Base-by-base conservation (phyloP, 2,113 vertebrate genomes). In the Callaeas wilsoni region DNA sequence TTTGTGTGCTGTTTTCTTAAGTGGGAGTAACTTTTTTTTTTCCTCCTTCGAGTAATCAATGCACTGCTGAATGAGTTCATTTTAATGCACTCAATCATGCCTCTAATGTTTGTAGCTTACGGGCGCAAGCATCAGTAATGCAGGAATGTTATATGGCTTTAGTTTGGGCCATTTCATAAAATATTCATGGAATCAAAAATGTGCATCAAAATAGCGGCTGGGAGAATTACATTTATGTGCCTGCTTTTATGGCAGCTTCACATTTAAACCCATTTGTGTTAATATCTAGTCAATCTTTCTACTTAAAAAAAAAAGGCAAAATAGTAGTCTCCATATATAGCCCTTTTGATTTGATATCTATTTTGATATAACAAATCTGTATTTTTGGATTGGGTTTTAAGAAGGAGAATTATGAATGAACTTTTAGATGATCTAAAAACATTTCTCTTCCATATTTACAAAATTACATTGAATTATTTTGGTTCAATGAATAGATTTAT, bases 41-140 rank as follows among this genome's bases (percentile, higher is more conserved):
- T 47, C 76, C 84, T 89, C 98, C 98, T 98, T 98, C 98, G 97
- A 98, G 98, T 99, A 99, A 99, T 99, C 99, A 99, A 99, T 99
- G 98, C 98, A 97, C 98, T 99, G 98, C 99, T 98, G 98, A 99
- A 99, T 98, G 98, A 98, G 98, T 99, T 99, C 98, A 99, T 99
- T 99, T 99, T 99, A 99, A 99, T 99, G 98, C 98, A 98, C 98
- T 99, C 98, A 99, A 99, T 99, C 99, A 98, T 98, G 98, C 97
- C 98, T 98, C 98, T 99, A 99, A 99, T 99, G 99, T 99, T 99
- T 98, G 98, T 99, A 98, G 99, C 98, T 99, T 98, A 99, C 98
- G 98, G 98, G 98, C 98, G 98, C 98, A 98, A 97, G 98, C 98
- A 99, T 99, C 98, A 98, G 98, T 99, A 99, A 99, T 99, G 98